Conservation (phyloP, 53 echinoderm and acorn worm genomes). For the Arbacia lixula region DNA sequence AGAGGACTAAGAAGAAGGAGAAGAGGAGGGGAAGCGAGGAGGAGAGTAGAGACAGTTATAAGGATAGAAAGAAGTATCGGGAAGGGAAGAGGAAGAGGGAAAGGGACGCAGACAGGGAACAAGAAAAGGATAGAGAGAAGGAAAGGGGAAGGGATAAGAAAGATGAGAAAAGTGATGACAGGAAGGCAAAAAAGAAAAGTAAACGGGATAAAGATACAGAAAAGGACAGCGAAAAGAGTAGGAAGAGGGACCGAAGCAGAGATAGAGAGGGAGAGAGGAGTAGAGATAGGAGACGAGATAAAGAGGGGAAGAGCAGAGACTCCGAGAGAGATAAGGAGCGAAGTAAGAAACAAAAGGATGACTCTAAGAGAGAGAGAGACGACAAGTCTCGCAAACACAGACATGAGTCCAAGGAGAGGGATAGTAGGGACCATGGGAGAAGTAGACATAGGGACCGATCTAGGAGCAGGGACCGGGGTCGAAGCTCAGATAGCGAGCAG, state of each 20-base stretch:
- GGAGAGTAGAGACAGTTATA: slow-evolving; percentile 10
- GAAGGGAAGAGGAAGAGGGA: slow-evolving; percentile 31
- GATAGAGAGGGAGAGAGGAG: neutral
- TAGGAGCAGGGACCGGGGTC: slow-evolving; percentile 44
- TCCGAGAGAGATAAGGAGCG: neutral
- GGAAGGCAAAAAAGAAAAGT: neutral
- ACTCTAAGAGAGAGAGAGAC: too few species aligned
- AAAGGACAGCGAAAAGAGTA: slow-evolving; percentile 4
- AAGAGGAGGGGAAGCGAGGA: neutral
- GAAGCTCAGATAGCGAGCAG: slow-evolving; percentile 25
- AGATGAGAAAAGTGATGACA: neutral
- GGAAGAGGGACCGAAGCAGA: neutral
- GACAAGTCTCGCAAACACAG: too few species aligned
- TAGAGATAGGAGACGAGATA: neutral
- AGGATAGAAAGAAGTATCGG: neutral
- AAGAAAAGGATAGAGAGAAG: slow-evolving; percentile 10
- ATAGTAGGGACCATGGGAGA: slow-evolving; percentile 27
- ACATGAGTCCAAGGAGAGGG: slow-evolving; percentile 9
- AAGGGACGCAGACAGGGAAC: neutral
- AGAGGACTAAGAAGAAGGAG: slow-evolving; percentile 16
- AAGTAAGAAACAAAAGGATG: slow-evolving; percentile 8
- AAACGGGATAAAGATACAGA: neutral
- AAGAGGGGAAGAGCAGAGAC: neutral
- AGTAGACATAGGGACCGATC: slow-evolving; percentile 46
- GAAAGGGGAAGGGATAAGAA: neutral